A percentile compares a stretch with the other conserved stretches of the same genome.
These are phyloP conservation scores for Caenorhabditis afra DNA, from an alignment of 2,888 invertebrate genomes.

Conservation along the genomic window DNA sequence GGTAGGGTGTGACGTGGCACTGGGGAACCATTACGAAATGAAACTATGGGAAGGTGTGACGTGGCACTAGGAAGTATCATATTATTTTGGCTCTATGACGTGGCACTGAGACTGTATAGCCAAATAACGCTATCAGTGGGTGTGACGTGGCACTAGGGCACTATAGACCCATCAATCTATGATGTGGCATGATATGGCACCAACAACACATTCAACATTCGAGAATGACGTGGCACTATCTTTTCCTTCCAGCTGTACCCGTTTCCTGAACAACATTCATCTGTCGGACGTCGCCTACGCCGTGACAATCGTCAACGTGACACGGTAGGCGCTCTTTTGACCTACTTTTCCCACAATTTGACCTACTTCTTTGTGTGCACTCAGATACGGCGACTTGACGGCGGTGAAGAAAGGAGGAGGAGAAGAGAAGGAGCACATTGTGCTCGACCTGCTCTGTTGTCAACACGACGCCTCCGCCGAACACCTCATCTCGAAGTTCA, in stretches of 20 bases:
- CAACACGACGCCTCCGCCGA: constrained; percentile 50
- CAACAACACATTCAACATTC: too few relatives aligned
- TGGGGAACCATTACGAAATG: too few relatives aligned
- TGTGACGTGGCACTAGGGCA: too few relatives aligned
- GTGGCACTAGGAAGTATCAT: too few relatives aligned
- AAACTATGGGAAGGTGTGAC: constrained; percentile 52
- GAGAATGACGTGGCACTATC: too few relatives aligned
- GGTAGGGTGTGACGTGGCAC: constrained; percentile 26
- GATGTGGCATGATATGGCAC: too few relatives aligned
- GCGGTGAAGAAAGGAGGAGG: constrained; percentile 47
- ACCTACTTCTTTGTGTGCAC: too few relatives aligned
- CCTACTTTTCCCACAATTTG: too few relatives aligned
- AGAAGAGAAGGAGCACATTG: constrained; percentile 66
- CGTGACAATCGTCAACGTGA: constrained; percentile 61
- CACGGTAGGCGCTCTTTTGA: constrained; percentile 23
- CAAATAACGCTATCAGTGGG: too few relatives aligned
- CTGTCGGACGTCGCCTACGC: constrained; percentile 65
- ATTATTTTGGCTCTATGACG: too few relatives aligned
- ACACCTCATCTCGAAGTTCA: constrained; percentile 54
- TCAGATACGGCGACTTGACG: constrained; percentile 60
- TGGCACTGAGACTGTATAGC: too few relatives aligned
- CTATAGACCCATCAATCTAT: too few relatives aligned
- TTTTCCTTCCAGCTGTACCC: constrained; percentile 66
- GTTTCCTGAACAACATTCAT: constrained; percentile 73
- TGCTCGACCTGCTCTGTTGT: constrained; percentile 63